Evolutionary conservation across 1,140 invertebrate species (phyloP), one percentile per base, ranked within the genome.

Genomic region (Carcinoscorpius rotundicauda): DNA sequence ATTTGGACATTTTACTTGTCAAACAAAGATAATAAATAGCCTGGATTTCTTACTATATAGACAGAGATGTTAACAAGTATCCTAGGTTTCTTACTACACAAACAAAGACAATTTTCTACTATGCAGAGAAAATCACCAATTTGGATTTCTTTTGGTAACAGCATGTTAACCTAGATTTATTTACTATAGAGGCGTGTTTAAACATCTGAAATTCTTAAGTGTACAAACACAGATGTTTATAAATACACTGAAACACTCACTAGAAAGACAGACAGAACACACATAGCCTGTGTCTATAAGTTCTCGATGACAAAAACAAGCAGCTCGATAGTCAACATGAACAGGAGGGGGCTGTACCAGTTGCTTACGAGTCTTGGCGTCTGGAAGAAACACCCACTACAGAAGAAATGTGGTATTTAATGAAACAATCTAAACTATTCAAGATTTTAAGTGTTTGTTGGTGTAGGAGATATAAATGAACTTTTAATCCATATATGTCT

Each of bases 281-380:
- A 98, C 95, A 77, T 91, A 97, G 63, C 93, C 96, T 72, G 97
- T 89, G 73, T 97, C 93, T 60, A 98, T 88, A 51, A 98, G 82
- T 72, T 93, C 91, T n/a, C 93, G 81, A 78, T 98, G 96, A 75
- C 96, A 98, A 80, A 98, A 98, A 77, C 96, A 98, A 0, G 94
- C 93, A 48, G 96, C 93, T 71, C 94, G 80, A 76, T 97, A 97
- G 78, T 97, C 94, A 8, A 98, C 92, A 70, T 93, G 89, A 0
- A 87, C 87, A 5, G 89, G 84, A 1, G 92, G 89, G 1, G 95
- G 95, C 58, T 97, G 74, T 3, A 93, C 89, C 68, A 98, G 76
- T 75, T 91, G 88, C 64, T 84, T 84, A 52, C 96, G 81, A 59
- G 88, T 83, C 56, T 81, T 80, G 4, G 86, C 85, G 72, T 93